A percentile compares a stretch with the other conserved stretches of the same genome.
phyloP scores from a whole-genome alignment of 1,140 invertebrate species.

The Maniola jurtina region DNA sequence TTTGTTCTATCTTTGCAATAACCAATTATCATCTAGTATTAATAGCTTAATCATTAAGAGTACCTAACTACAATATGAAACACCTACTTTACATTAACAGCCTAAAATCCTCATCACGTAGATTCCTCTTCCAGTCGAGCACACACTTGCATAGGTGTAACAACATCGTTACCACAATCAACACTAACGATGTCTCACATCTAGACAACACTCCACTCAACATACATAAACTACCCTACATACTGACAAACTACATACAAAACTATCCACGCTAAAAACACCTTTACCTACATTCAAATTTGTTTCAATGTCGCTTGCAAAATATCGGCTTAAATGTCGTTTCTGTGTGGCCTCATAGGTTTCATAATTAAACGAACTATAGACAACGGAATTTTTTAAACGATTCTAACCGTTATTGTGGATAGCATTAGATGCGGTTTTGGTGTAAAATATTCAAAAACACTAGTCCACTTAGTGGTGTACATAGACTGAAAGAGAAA shows the following conservation, averaged over 20 bases:
- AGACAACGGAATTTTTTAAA: not conserved
- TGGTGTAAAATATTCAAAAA: conserved; percentile 3
- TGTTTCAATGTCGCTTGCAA: conserved; percentile 7
- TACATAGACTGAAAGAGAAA: not conserved
- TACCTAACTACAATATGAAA: not conserved
- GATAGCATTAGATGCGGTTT: not conserved
- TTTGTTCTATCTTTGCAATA: too few relatives aligned
- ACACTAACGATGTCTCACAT: conserved; percentile 35
- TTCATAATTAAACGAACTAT: conserved; percentile 20
- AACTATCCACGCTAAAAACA: conserved; percentile 10
- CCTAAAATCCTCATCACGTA: conserved; percentile 29
- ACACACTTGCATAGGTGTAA: conserved; percentile 29
- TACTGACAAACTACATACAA: conserved; percentile 2
- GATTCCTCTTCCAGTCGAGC: conserved; percentile 25
- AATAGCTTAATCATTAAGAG: too few relatives aligned
- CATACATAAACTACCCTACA: conserved; percentile 24
- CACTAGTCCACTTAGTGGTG: not conserved
- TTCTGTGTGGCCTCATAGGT: conserved; percentile 10
- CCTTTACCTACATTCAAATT: not conserved
- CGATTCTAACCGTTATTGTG: conserved; percentile 8
- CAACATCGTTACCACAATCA: conserved; percentile 37
- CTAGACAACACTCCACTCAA: conserved; percentile 28
- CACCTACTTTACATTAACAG: conserved; percentile 15
- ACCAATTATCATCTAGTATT: too few relatives aligned
- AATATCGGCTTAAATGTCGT: not conserved